Base-by-base conservation (phyloP, 1,140 invertebrate genomes). In the Diorhabda elongata region DNA sequence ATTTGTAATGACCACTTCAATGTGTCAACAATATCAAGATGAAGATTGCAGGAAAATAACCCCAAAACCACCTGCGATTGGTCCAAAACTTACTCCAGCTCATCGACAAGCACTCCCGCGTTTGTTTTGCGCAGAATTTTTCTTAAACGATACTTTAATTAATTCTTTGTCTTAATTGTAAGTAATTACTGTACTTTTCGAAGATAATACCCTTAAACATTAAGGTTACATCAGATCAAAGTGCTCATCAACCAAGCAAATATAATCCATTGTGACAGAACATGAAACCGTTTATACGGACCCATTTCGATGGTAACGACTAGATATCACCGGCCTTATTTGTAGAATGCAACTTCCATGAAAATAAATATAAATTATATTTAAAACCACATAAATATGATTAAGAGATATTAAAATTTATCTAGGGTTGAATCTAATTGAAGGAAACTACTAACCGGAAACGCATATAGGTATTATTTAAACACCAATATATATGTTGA, bases 321-420 rank as follows among this genome's bases (percentile, higher is more conserved):
- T 3, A 52, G 47, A 52, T 52, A 52, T 52, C 6, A 6, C n/a
- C 6, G n/a, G n/a, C 47, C 6, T 52, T 52, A 52, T 52, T 52
- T 52, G 47, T 52, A 6, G n/a, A n/a, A 52, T 26, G 47, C 47
- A 52, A 52, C 47, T 52, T 52, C 47, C 47, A 52, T 52, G 47
- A 52, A 52, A 52, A 52, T 52, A 52, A 8, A 52, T 52, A 52
- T 52, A 52, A 52, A 52, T 52, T 52, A 52, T 52, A 8, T 52
- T 52, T n/a, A 52, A 52, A 52, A 52, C 47, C n/a, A 52, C 47
- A 52, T 52, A 52, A 52, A 52, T 6, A 52, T 52, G 47, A 52
- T 52, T 52, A 52, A 52, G 47, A 52, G 47, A 52, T 52, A 52
- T n/a, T n/a, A 4, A 4, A 52, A 52, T 52, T 26, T 8, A 52